phyloP scores from a whole-genome alignment of 2,888 invertebrate species.

The Boloria selene region DNA sequence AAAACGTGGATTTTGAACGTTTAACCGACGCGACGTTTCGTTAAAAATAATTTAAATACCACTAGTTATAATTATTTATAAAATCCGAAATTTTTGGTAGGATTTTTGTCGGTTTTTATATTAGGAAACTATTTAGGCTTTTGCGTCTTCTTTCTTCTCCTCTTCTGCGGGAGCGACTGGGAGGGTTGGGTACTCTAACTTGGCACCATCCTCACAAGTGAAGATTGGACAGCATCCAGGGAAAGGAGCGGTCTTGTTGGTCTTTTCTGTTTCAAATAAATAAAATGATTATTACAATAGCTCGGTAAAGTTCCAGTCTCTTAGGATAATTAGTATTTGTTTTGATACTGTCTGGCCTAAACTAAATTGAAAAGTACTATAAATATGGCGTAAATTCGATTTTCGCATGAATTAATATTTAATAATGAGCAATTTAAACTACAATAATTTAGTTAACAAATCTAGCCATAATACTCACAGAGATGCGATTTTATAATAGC shows the following conservation, averaged over 20 bases:
- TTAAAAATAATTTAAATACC: conserved; percentile 14
- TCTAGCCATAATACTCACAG: too few species aligned
- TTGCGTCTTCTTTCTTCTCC: conserved; percentile 63
- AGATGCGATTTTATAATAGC: too few species aligned
- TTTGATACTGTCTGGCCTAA: too few species aligned
- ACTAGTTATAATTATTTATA: conserved; percentile 11
- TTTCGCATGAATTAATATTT: too few species aligned
- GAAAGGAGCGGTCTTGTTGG: conserved; percentile 94
- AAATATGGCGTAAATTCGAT: too few species aligned
- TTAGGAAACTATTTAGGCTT: conserved; percentile 57
- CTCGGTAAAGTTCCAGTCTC: too few species aligned
- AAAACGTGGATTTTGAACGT: too few species aligned
- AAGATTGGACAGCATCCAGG: conserved; percentile 93
- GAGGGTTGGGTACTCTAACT: conserved; percentile 93
- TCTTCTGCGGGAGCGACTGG: conserved; percentile 72
- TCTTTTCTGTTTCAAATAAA: conserved; percentile 84
- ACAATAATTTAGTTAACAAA: not conserved
- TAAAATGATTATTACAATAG: too few species aligned
- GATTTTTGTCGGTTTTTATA: conserved; percentile 25
- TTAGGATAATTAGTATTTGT: too few species aligned
- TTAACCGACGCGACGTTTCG: conserved; percentile 14
- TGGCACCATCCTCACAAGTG: conserved; percentile 92
- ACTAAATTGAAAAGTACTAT: too few species aligned
- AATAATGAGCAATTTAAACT: not conserved
- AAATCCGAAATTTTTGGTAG: conserved; percentile 11